Base-by-base conservation (phyloP, 2,113 vertebrate species). In the Craseonycteris thonglongyai region DNA sequence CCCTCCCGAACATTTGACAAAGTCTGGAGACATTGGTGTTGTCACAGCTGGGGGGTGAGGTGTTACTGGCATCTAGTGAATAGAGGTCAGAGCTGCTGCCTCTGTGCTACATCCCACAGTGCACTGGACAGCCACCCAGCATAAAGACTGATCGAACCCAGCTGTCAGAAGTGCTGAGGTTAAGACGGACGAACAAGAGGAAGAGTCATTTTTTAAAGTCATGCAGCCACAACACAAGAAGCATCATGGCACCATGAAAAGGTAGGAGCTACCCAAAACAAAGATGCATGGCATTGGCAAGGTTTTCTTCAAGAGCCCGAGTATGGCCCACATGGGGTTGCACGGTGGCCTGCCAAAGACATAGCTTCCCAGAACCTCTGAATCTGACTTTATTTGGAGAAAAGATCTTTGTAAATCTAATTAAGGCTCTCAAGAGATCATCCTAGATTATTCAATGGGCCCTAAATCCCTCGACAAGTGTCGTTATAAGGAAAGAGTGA, bases 261-360 rank as follows among this genome's bases (percentile, higher is more conserved):
- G 28, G 10, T 2, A 28, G 47, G 26, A 35, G 10, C 38, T 74
- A 61, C 79, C 63, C 13, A 56, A 72, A 86, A 61, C 21, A 71
- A 74, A 49, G 54, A 76, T 11, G n/a, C 12, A 51, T 4, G 15
- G 58, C 30, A 7, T 19, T 1, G 15, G 12, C 30, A 71, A 68
- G 65, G 19, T 59, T 35, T 95, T 61, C 51, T 56, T 65, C 51
- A 35, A 49, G 22, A 22, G 0, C 8, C 7, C 28, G 18, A 40
- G 19, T 3, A 16, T 6, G 28, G 8, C 2, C 28, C 12, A 2
- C 19, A 22, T 0, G 14, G n/a, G 15, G 42, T 15, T 66, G 26
- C 38, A n/a, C 0, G 5, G 35, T 4, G 2, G 38, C 22, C 28
- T 82, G 2, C 0, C 47, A 6, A 82, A 88, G 1, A 45, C 6